phyloP scores from a whole-genome alignment of 2,888 invertebrate species.

The Tanypteryx hageni region DNA sequence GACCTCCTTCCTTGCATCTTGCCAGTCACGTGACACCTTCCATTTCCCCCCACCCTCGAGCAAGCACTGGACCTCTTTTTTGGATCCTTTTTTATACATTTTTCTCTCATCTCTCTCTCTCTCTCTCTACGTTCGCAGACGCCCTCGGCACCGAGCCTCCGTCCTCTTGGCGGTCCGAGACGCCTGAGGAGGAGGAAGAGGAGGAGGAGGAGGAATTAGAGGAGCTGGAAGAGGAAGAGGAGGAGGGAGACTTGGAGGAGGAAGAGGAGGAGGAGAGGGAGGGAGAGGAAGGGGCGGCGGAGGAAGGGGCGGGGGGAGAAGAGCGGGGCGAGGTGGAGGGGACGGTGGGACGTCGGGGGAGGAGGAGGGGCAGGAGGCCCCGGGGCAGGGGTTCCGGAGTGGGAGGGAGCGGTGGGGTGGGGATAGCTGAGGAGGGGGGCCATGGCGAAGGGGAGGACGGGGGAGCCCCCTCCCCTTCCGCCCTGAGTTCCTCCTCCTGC shows the following conservation, averaged over 20 bases:
- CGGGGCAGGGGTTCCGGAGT: neutral
- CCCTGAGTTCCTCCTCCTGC: slow-evolving; percentile 73
- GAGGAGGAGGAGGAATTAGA: slow-evolving; percentile 36
- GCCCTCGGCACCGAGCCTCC: slow-evolving; percentile 81
- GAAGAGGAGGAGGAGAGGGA: slow-evolving; percentile 15
- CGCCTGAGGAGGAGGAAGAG: slow-evolving; percentile 41
- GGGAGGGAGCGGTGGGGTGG: neutral
- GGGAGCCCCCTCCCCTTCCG: slow-evolving; percentile 76
- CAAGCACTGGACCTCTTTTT: no score
- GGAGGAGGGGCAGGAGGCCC: slow-evolving; percentile 46
- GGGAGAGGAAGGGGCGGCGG: neutral
- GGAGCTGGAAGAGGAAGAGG: neutral
- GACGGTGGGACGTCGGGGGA: neutral
- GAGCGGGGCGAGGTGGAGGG: slow-evolving; percentile 65
- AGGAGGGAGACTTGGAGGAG: neutral
- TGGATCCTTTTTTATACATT: neutral
- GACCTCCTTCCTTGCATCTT: neutral
- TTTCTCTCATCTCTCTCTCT: neutral
- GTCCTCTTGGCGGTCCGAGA: slow-evolving; percentile 67
- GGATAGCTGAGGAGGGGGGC: neutral
- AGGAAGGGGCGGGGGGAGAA: slow-evolving; percentile 72
- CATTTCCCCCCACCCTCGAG: neutral
- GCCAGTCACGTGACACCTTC: neutral
- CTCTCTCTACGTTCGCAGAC: slow-evolving; percentile 75
- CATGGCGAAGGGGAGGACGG: slow-evolving; percentile 77